phyloP scores from a whole-genome alignment of 2,888 invertebrate species.

The Drosophila leonis region DNA sequence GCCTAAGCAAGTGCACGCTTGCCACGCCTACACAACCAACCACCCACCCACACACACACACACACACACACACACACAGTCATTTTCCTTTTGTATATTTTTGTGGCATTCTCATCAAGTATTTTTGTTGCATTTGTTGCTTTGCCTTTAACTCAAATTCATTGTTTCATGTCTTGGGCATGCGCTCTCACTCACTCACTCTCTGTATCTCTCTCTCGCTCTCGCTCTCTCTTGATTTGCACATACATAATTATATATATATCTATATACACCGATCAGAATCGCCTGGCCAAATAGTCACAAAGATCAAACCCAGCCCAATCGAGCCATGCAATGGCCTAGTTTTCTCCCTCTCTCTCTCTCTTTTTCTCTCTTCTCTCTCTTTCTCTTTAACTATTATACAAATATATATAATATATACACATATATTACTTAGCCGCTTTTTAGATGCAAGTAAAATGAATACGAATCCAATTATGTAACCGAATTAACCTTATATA shows the following conservation, averaged over 20 bases:
- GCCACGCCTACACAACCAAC: not conserved
- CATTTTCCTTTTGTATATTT: conserved; percentile 1
- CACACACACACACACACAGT: not conserved
- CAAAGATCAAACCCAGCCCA: conserved; percentile 3
- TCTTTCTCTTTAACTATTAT: conserved; percentile 7
- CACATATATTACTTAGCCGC: conserved; percentile 25
- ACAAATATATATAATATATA: conserved; percentile 22
- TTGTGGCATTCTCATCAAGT: conserved; percentile 10
- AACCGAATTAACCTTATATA: conserved; percentile 28
- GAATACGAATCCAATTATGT: conserved; percentile 28
- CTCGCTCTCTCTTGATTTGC: not conserved
- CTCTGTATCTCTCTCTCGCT: not conserved
- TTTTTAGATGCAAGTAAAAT: conserved; percentile 24
- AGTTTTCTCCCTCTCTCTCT: not conserved
- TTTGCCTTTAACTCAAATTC: not conserved
- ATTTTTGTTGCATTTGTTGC: conserved; percentile 2
- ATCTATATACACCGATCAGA: not conserved
- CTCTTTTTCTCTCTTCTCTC: conserved; percentile 1
- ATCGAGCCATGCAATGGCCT: conserved; percentile 36
- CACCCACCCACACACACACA: not conserved
- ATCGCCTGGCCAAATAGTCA: conserved; percentile 12
- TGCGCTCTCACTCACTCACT: conserved; percentile 1
- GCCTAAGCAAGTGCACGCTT: conserved; percentile 6
- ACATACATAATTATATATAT: conserved; percentile 28
- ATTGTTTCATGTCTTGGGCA: not conserved